phyloP scores from a whole-genome alignment of 2,888 invertebrate genomes.

The Epiblema foenella region DNA sequence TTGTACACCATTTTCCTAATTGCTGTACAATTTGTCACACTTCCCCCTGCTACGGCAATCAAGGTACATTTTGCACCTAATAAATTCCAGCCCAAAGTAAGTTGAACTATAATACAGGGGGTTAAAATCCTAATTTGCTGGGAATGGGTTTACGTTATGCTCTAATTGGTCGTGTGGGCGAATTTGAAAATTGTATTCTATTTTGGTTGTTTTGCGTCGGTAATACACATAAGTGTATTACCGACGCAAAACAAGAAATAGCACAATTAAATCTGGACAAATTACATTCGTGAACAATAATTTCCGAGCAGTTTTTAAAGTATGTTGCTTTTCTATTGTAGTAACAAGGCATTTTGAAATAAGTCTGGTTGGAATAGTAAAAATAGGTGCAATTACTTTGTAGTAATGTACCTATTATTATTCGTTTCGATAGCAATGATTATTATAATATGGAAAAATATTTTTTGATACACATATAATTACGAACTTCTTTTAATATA shows the following conservation, averaged over 20 bases:
- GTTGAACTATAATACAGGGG: background rate
- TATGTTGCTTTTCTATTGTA: background rate
- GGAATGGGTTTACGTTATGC: background rate
- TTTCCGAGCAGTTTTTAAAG: background rate
- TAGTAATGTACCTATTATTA: background rate
- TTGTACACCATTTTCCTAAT: slow-evolving; percentile 56
- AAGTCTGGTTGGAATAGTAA: background rate
- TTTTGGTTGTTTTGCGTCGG: slow-evolving; percentile 13
- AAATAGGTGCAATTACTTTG: background rate
- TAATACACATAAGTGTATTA: slow-evolving; percentile 15
- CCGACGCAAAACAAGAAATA: too few relatives aligned
- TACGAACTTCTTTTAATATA: too few relatives aligned
- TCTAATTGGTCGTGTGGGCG: slow-evolving; percentile 17
- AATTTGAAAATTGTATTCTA: slow-evolving; percentile 20
- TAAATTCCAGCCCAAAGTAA: slow-evolving; percentile 11
- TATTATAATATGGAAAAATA: too few relatives aligned
- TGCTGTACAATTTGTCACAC: slow-evolving; percentile 55
- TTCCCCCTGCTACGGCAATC: slow-evolving; percentile 45
- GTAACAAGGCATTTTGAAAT: background rate
- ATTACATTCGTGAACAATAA: background rate
- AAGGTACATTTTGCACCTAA: slow-evolving; percentile 41
- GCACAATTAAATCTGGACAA: background rate
- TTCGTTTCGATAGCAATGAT: too few relatives aligned
- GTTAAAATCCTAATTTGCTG: background rate
- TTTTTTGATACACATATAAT: too few relatives aligned